phyloP scores from a whole-genome alignment of 2,888 invertebrate genomes.

The Xanthia togata region DNA sequence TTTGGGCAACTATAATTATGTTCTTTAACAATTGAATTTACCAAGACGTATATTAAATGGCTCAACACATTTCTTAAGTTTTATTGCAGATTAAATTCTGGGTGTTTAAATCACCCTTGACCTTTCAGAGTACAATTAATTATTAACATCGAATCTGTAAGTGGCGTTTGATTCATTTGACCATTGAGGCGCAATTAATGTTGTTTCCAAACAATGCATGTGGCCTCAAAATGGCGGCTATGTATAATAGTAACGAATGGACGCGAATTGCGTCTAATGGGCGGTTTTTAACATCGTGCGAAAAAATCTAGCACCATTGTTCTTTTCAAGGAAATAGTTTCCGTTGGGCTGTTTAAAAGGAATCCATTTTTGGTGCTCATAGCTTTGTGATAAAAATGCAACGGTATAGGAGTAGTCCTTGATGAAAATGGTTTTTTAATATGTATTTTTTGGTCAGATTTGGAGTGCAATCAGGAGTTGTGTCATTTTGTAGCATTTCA shows the following conservation, averaged over 20 bases:
- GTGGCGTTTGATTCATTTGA: conserved; percentile 67
- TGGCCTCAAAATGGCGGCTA: conserved; percentile 70
- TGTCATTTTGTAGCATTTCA: conserved; percentile 10
- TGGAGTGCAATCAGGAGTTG: conserved; percentile 1
- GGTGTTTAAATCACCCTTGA: conserved; percentile 55
- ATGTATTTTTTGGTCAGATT: conserved; percentile 14
- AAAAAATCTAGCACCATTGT: conserved; percentile 82
- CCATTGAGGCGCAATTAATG: conserved; percentile 72
- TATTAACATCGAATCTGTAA: conserved; percentile 63
- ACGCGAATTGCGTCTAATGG: conserved; percentile 81
- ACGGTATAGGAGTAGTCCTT: conserved; percentile 15
- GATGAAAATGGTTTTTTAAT: conserved; percentile 29
- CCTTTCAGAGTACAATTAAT: conserved; percentile 53
- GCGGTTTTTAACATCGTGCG: conserved; percentile 80
- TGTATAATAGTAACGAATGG: conserved; percentile 76
- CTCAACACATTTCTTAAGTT: conserved; percentile 39
- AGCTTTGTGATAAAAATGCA: conserved; percentile 43
- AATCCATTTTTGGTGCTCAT: conserved; percentile 40
- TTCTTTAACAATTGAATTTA: conserved; percentile 60
- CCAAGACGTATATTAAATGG: conserved; percentile 40
- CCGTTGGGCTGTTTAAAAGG: conserved; percentile 50
- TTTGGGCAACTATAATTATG: conserved; percentile 34
- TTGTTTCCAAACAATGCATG: conserved; percentile 72
- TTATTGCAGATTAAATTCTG: conserved; percentile 29
- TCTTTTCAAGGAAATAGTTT: conserved; percentile 75